Evolutionary conservation across 2,888 invertebrate species (phyloP).

Genomic region (Nymphalis urticae): DNA sequence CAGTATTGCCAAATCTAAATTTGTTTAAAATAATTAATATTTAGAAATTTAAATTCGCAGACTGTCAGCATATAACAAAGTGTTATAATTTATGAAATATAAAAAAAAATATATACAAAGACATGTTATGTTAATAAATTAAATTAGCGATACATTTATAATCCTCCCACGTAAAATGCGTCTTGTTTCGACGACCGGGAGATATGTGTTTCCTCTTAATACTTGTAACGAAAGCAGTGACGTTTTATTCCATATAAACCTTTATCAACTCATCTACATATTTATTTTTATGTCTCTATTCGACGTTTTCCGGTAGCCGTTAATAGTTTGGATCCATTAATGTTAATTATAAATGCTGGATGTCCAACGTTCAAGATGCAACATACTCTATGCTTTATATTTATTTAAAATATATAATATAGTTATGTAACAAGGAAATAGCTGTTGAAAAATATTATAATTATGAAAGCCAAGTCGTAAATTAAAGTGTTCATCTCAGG

Average conservation of each 20-base stretch:
- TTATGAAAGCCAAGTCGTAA: too few relatives aligned
- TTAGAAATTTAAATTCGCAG: not conserved
- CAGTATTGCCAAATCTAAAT: too few relatives aligned
- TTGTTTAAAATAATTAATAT: not conserved
- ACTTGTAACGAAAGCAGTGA: slow-evolving; percentile 50
- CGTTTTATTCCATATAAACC: slow-evolving; percentile 69
- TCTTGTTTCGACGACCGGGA: slow-evolving; percentile 2
- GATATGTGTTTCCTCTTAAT: slow-evolving; percentile 54
- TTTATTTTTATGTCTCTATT: slow-evolving; percentile 80
- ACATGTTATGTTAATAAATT: not conserved
- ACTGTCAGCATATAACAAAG: not conserved
- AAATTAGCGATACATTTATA: slow-evolving; percentile 14
- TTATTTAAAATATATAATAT: too few relatives aligned
- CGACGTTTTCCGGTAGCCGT: slow-evolving; percentile 77
- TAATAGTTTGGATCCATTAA: slow-evolving; percentile 78
- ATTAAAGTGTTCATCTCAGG: too few relatives aligned
- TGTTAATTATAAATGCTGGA: slow-evolving; percentile 70
- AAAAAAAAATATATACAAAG: not conserved
- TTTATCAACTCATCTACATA: slow-evolving; percentile 73
- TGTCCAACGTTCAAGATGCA: slow-evolving; percentile 4
- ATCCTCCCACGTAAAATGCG: slow-evolving; percentile 11
- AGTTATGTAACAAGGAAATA: too few relatives aligned
- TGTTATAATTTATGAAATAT: not conserved
- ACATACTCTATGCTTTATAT: not conserved
- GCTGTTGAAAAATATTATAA: too few relatives aligned